These are phyloP conservation scores for Polypterus senegalus DNA, from an alignment of 2,113 vertebrate species.

Conservation along the genomic window DNA sequence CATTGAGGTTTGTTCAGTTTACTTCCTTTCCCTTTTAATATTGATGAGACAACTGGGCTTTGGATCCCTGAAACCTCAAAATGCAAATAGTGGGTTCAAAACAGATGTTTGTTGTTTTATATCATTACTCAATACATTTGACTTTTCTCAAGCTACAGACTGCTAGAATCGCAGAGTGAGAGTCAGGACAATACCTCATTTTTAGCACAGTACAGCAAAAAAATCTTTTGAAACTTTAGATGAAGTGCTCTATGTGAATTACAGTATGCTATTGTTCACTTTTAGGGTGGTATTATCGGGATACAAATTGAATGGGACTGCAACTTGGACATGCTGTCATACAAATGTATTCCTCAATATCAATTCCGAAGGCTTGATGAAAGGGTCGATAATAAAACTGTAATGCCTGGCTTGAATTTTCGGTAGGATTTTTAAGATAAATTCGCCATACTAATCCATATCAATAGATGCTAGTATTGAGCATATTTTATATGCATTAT, in stretches of 20 bases:
- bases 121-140: too few species aligned
- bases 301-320: constrained; percentile 78
- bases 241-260: too few species aligned
- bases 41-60: neutral
- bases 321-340: constrained; percentile 51
- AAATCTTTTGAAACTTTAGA: too few species aligned
- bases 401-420: constrained; percentile 65
- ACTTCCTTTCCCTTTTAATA: neutral
- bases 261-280: neutral
- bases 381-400: constrained; percentile 49
- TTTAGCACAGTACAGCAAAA: too few species aligned
- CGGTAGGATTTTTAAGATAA: constrained; percentile 35
- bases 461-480: too few species aligned
- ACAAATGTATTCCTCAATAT: constrained; percentile 52
- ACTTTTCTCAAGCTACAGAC: too few species aligned
- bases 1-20: constrained; percentile 46
- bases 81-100: neutral
- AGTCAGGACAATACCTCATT: too few species aligned
- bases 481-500: too few species aligned
- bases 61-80: neutral
- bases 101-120: too few species aligned
- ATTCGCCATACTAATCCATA: too few species aligned
- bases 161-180: too few species aligned
- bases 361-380: constrained; percentile 61
- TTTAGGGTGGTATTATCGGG: constrained; percentile 69